These are phyloP conservation scores for Drosophila auraria DNA, from an alignment of 1,140 invertebrate genomes.

Conservation along the genomic window DNA sequence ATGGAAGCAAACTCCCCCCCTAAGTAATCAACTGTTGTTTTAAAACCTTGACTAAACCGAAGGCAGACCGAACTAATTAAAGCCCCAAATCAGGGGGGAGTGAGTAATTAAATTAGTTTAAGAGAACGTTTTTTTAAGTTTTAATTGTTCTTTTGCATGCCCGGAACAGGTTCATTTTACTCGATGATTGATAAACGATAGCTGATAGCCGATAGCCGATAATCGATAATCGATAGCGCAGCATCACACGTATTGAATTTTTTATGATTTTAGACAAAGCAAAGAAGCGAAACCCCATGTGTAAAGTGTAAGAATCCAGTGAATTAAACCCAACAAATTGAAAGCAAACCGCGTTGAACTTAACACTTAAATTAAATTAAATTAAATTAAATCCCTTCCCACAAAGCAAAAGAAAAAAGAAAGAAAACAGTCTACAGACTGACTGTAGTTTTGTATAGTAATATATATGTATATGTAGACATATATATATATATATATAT, in stretches of 20 bases:
- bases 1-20: constrained; percentile 4
- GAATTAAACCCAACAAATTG: constrained; percentile 55
- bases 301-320: constrained; percentile 53
- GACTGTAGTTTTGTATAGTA: constrained; percentile 65
- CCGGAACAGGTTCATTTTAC: constrained; percentile 32
- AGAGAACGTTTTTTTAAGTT: constrained; percentile 36
- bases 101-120: constrained; percentile 12
- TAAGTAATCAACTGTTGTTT: constrained; percentile 34
- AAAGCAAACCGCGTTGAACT: constrained; percentile 38
- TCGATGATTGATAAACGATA: constrained; percentile 29
- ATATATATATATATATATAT: constrained; percentile 28
- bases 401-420: constrained; percentile 23
- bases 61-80: constrained; percentile 31
- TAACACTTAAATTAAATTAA: constrained; percentile 9
- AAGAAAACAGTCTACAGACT: constrained; percentile 50
- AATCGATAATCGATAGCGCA: background rate
- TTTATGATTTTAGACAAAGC: constrained; percentile 61
- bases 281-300: constrained; percentile 32
- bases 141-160: constrained; percentile 30
- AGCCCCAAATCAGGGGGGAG: constrained; percentile 11
- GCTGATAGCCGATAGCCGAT: constrained; percentile 2
- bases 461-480: constrained; percentile 21
- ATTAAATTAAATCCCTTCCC: constrained; percentile 2
- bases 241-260: constrained; percentile 13
- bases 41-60: constrained; percentile 67